Percentiles rank a stretch among this genome's conserved stretches.
These are phyloP conservation scores for Labroides dimidiatus DNA, from an alignment of 2,797 vertebrate species.

Conservation along the genomic window DNA sequence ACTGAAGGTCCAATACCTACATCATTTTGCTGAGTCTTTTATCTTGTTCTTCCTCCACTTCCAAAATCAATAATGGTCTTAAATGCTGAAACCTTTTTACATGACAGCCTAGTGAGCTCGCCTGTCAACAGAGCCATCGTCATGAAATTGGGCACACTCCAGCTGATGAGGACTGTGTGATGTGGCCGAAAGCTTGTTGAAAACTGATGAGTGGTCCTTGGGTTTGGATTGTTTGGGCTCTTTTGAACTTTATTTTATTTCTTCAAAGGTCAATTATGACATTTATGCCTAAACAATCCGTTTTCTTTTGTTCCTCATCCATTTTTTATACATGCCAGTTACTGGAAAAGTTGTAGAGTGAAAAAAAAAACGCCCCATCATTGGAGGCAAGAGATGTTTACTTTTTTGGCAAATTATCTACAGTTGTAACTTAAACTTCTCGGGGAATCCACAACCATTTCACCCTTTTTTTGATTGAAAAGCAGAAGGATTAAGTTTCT, in stretches of 20 bases:
- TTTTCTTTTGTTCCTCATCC: neutral
- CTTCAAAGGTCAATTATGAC: neutral
- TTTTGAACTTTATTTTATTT: neutral
- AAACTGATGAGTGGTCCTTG: neutral
- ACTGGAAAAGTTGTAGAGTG: neutral
- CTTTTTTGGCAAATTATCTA: neutral
- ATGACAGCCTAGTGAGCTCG: neutral
- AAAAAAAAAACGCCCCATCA: neutral
- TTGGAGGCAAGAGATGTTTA: neutral
- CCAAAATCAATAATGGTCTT: neutral
- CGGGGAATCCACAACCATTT: neutral
- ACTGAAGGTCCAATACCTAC: neutral
- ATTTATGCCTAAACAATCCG: neutral
- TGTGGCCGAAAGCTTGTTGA: neutral
- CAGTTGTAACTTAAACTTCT: neutral
- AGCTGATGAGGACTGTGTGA: neutral
- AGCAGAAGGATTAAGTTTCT: too few relatives aligned
- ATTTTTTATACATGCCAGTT: neutral
- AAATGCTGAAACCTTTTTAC: neutral
- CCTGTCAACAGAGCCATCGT: neutral
- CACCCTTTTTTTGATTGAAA: neutral
- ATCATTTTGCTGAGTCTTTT: neutral
- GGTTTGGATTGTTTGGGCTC: slow-evolving; percentile 1
- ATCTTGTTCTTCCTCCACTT: neutral
- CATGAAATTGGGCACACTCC: neutral